These are phyloP conservation scores for Rhadinocentrus ornatus DNA, from an alignment of 2,797 vertebrate species.

Conservation along the genomic window DNA sequence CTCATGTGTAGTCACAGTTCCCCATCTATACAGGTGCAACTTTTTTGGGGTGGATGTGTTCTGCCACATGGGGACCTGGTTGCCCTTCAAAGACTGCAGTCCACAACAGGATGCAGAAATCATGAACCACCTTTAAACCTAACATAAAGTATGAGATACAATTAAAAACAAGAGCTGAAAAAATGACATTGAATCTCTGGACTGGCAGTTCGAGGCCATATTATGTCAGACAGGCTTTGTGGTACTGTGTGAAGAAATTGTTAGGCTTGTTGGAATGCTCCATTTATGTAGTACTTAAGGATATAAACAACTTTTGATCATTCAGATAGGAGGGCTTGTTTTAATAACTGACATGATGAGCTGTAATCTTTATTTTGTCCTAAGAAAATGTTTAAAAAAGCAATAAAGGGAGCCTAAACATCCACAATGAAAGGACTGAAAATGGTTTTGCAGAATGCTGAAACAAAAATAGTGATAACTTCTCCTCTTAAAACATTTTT, in stretches of 20 bases:
- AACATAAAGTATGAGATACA: background rate
- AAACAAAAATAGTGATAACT: background rate
- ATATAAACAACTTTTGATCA: background rate
- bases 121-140: background rate
- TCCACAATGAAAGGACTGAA: background rate
- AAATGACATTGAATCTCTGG: background rate
- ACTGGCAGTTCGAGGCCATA: background rate
- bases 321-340: background rate
- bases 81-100: no score
- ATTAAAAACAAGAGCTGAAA: background rate
- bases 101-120: background rate
- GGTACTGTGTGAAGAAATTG: background rate
- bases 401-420: background rate
- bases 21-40: background rate
- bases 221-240: background rate
- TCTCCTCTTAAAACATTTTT: conserved; percentile 11
- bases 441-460: background rate
- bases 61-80: no score
- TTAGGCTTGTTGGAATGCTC: background rate
- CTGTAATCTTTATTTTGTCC: background rate
- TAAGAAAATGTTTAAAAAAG: background rate
- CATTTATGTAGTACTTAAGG: background rate
- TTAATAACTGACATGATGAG: background rate
- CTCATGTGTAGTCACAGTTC: background rate
- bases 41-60: background rate